Conservation (phyloP, 2,888 invertebrate species). For the Lepeophtheirus nordmannii region DNA sequence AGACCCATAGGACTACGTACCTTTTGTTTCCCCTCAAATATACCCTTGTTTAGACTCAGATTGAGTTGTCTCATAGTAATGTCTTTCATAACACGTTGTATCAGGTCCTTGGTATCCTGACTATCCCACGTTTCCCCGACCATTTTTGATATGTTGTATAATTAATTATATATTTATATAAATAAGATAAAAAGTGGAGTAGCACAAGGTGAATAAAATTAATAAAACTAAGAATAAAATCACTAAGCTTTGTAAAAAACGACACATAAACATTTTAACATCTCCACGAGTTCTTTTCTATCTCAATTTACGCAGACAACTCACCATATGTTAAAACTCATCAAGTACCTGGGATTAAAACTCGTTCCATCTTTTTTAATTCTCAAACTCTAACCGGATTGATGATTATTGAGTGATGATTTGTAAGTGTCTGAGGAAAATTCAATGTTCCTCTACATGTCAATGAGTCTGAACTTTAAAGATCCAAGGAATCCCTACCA, state of each 20-base stretch:
- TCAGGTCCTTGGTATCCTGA: background rate
- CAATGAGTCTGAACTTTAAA: too few relatives aligned
- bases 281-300: too few relatives aligned
- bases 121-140: background rate
- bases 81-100: background rate
- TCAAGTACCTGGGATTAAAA: too few relatives aligned
- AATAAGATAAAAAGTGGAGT: background rate
- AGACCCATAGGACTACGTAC: background rate
- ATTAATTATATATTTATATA: too few relatives aligned
- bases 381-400: too few relatives aligned
- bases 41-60: background rate
- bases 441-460: too few relatives aligned
- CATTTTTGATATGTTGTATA: background rate
- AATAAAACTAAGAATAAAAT: background rate
- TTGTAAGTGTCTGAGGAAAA: too few relatives aligned
- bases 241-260: background rate
- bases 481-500: too few relatives aligned
- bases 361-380: too few relatives aligned
- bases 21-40: background rate
- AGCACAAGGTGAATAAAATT: background rate
- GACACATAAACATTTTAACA: background rate
- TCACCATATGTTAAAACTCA: too few relatives aligned
- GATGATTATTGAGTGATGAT: too few relatives aligned
- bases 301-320: too few relatives aligned
- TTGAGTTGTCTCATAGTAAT: background rate